A percentile compares a stretch with the other conserved stretches of the same genome.
phyloP scores from a whole-genome alignment of 2,113 vertebrate species.

The Ciconia maguari region DNA sequence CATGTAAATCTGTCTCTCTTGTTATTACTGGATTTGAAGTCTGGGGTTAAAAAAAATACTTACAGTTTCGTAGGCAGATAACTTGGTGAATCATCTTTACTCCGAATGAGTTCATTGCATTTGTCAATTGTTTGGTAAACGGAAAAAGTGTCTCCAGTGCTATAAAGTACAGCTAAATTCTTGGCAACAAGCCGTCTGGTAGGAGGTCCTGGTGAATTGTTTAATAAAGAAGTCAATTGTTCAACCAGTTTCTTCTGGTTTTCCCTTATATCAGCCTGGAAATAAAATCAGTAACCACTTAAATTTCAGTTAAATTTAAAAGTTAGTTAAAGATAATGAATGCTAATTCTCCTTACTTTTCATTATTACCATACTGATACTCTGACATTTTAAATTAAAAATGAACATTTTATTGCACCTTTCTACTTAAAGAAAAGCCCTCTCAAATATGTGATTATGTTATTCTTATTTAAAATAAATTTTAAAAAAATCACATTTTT shows the following conservation, averaged over 20 bases:
- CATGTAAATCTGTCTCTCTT: neutral
- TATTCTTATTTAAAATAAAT: neutral
- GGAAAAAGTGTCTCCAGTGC: conserved; percentile 85
- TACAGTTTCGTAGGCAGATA: conserved; percentile 92
- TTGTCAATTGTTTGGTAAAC: conserved; percentile 86
- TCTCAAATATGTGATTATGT: neutral
- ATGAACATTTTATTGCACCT: neutral
- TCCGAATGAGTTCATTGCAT: conserved; percentile 93
- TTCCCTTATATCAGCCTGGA: conserved; percentile 83
- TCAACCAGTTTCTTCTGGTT: conserved; percentile 88
- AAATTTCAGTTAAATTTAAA: neutral
- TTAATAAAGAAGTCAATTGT: conserved; percentile 84
- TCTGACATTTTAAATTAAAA: neutral
- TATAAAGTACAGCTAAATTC: conserved; percentile 86
- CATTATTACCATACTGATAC: neutral
- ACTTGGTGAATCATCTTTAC: conserved; percentile 95
- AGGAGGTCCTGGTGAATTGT: conserved; percentile 87
- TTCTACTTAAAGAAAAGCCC: neutral
- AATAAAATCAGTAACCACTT: conserved; percentile 24
- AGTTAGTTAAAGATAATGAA: neutral
- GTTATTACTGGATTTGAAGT: neutral
- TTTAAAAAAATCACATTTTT: neutral
- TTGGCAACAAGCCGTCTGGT: conserved; percentile 86
- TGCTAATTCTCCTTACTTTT: neutral
- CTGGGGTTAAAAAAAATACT: conserved; percentile 55